These are phyloP conservation scores for Cricetomys ansorgei DNA, from an alignment of 2,113 vertebrate species.

Conservation along the genomic window DNA sequence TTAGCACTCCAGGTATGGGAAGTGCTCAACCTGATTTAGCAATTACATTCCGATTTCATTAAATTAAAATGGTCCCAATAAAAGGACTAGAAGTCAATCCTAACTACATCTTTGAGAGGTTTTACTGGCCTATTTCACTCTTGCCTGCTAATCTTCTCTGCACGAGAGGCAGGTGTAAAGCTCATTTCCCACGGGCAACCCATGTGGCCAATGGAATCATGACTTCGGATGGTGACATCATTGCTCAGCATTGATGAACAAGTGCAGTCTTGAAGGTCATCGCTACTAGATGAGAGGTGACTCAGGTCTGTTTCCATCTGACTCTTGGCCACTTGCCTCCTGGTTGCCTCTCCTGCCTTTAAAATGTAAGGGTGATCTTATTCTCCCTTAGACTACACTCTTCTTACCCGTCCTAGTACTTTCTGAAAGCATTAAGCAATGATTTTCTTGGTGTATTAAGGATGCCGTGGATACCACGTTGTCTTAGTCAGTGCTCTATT, in stretches of 20 bases:
- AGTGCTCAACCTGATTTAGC: constrained; percentile 39
- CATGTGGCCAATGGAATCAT: not conserved
- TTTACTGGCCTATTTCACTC: constrained; percentile 55
- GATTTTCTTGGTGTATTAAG: not conserved
- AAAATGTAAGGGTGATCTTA: not conserved
- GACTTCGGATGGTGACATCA: not conserved
- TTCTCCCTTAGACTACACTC: not conserved
- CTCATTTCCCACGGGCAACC: constrained; percentile 12
- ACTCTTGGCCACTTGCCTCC: not conserved
- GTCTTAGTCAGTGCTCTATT: too few relatives aligned
- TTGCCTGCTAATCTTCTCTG: constrained; percentile 14
- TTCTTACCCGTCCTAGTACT: not conserved
- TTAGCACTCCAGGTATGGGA: constrained; percentile 4
- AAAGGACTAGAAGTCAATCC: constrained; percentile 61
- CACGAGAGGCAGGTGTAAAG: constrained; percentile 13
- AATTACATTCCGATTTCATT: constrained; percentile 55
- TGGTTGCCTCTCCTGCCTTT: not conserved
- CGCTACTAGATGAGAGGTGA: not conserved
- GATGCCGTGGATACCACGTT: too few relatives aligned
- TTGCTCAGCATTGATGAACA: not conserved
- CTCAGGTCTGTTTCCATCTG: not conserved
- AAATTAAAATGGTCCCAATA: constrained; percentile 64
- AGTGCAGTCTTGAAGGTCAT: constrained; percentile 18
- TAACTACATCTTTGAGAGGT: constrained; percentile 29
- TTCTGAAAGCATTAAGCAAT: not conserved